These are phyloP conservation scores for Lacanobia wlatinum DNA, from an alignment of 2,888 invertebrate species.

Conservation along the genomic window DNA sequence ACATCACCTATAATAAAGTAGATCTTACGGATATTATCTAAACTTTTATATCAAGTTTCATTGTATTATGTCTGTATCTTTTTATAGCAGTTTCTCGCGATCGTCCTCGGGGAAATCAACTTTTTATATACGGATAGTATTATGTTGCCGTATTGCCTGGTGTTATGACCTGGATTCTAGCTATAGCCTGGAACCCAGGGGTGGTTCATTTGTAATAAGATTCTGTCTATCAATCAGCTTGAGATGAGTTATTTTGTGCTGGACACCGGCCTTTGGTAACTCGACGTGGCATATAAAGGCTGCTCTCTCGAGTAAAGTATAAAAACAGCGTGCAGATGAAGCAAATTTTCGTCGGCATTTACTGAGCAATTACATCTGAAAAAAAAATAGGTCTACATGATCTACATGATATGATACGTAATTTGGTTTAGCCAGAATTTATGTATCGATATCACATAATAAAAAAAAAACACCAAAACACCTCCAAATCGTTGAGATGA, in stretches of 20 bases:
- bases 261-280: background rate
- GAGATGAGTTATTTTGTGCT: background rate
- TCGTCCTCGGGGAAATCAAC: slow-evolving; percentile 46
- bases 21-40: background rate
- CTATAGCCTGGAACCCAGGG: background rate
- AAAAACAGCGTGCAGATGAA: too few species aligned
- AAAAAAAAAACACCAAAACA: too few species aligned
- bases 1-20: background rate
- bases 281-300: too few species aligned
- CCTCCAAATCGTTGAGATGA: too few species aligned
- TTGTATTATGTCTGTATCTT: slow-evolving; percentile 16
- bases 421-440: too few species aligned
- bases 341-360: too few species aligned
- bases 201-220: slow-evolving; percentile 7
- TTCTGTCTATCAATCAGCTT: slow-evolving; percentile 6
- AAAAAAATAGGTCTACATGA: too few species aligned
- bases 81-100: slow-evolving; percentile 13
- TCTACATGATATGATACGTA: too few species aligned
- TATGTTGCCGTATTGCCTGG: slow-evolving; percentile 18
- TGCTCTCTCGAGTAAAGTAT: too few species aligned
- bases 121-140: slow-evolving; percentile 32
- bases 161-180: slow-evolving; percentile 36
- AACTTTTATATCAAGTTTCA: slow-evolving; percentile 26
- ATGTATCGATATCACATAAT: too few species aligned
- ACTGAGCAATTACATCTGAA: too few species aligned